Evolutionary conservation across 2,888 invertebrate species (phyloP), one percentile per base, ranked within the genome.

Genomic region (Amphiduros pacificus): DNA sequence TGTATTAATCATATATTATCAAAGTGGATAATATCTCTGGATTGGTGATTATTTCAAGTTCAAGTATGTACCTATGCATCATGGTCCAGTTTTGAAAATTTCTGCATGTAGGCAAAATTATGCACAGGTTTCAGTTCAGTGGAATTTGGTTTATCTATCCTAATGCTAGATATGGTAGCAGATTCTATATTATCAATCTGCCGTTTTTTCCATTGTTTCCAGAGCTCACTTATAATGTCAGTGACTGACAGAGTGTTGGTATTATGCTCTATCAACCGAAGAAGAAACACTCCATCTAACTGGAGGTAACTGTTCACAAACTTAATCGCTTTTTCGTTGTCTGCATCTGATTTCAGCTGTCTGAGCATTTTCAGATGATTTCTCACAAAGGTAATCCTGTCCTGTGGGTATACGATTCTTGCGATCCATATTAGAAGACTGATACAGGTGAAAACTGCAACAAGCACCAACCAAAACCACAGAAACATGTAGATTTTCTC

Each of bases 401-500:
- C 63, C 14, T 31, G 31, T 9, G 50, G 49, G 26, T 52, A 29
- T 32, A 62, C 17, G 40, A 40, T 41, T 9, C 62, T 36, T 22
- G 60, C 20, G 49, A 61, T 28, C 65, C 63, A 65, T n/a, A 65
- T 32, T 51, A 61, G 17, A 31, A 65, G 58, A 53, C 60, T 51
- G 53, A 64, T 54, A 20, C 59, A 29, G 62, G 60, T 66, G 41
- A 60, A 2, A 9, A 22, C 20, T 20, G 61, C 52, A n/a, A 66
- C 49, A 36, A 62, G 24, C 60, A 68, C 56, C 61, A 59, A 61
- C 56, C 55, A 65, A 50, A 36, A 70, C 68, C 64, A 66, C 56
- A 64, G 64, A 66, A 56, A 63, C 57, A 65, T 64, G 69, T 59
- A 66, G 67, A 64, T 70, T 66, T 61, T 66, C 64, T 66, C 66